A percentile compares a stretch with the other conserved stretches of the same genome.
These are phyloP conservation scores for Scalopus aquaticus DNA, from an alignment of 2,113 vertebrate species.

Conservation along the genomic window DNA sequence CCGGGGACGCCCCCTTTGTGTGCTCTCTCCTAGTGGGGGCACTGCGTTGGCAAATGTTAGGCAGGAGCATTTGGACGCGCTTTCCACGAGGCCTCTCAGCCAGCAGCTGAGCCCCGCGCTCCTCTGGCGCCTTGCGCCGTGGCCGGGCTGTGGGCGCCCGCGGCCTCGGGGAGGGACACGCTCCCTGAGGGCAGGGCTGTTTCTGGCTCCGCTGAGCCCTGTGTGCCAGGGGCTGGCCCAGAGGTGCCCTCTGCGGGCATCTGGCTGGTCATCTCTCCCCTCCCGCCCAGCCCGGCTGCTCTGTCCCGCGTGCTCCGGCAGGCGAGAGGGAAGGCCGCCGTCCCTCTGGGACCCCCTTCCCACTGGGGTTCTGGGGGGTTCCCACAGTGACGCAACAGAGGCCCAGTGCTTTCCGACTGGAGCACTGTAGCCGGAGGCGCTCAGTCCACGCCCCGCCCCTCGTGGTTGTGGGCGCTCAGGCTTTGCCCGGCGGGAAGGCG, in stretches of 20 bases:
- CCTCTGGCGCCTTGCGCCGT: too few species aligned
- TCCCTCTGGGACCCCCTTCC: neutral
- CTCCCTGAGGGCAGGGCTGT: neutral
- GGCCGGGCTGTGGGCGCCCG: too few species aligned
- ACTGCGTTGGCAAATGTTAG: slow-evolving; percentile 74
- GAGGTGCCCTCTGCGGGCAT: neutral
- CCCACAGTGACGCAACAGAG: neutral
- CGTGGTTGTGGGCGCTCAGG: neutral
- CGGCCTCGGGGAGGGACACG: too few species aligned
- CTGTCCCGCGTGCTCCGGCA: neutral
- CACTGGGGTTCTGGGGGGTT: neutral
- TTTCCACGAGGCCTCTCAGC: slow-evolving; percentile 48
- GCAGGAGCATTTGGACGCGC: slow-evolving; percentile 74
- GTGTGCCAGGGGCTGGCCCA: neutral
- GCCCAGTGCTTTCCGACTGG: neutral
- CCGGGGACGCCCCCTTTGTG: slow-evolving; percentile 57
- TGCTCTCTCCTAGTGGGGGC: slow-evolving; percentile 26
- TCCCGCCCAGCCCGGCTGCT: neutral
- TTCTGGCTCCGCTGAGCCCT: neutral
- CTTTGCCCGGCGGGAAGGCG: neutral
- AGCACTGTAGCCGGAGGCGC: too few species aligned
- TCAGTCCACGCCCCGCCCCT: too few species aligned
- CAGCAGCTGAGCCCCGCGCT: too few species aligned
- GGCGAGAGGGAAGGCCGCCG: neutral
- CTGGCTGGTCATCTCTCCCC: neutral